These are phyloP conservation scores for Strigamia maritima DNA, from an alignment of 2,888 invertebrate genomes.

Conservation along the genomic window DNA sequence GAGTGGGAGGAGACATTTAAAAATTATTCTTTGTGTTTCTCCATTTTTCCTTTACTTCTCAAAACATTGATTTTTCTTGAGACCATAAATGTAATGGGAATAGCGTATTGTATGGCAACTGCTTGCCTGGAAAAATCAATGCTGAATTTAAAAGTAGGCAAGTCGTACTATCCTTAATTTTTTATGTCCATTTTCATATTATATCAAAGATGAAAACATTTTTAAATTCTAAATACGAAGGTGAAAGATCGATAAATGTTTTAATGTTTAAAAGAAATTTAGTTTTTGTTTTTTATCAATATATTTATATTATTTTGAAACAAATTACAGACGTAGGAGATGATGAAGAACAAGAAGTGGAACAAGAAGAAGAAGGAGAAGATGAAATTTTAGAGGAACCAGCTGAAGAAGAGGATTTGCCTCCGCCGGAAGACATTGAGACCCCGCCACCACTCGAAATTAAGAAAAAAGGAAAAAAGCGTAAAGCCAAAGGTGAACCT, in stretches of 20 bases:
- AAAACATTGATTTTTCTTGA: conserved; percentile 34
- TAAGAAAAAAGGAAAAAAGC: conserved; percentile 84
- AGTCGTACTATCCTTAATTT: conserved; percentile 10
- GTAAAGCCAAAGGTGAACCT: conserved; percentile 79
- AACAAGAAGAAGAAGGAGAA: conserved; percentile 29
- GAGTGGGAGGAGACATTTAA: not conserved
- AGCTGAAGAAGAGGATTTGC: conserved; percentile 32
- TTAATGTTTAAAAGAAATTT: not conserved
- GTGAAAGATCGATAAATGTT: not conserved
- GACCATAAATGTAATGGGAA: conserved; percentile 34
- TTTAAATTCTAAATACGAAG: not conserved
- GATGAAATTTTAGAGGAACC: conserved; percentile 36
- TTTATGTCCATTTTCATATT: not conserved
- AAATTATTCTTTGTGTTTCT: not conserved
- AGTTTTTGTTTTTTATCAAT: not conserved
- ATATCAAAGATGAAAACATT: no score
- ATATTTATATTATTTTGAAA: conserved; percentile 4
- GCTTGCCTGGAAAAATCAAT: conserved; percentile 30
- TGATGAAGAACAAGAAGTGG: conserved; percentile 33
- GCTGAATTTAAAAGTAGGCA: conserved; percentile 32
- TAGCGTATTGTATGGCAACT: conserved; percentile 34
- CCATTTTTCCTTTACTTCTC: conserved; percentile 23
- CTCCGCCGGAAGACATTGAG: conserved; percentile 29
- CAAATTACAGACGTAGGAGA: conserved; percentile 15
- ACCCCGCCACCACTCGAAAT: conserved; percentile 42